These are phyloP conservation scores for Actenoides lindsayi DNA, from an alignment of 2,113 vertebrate genomes.

Conservation along the genomic window DNA sequence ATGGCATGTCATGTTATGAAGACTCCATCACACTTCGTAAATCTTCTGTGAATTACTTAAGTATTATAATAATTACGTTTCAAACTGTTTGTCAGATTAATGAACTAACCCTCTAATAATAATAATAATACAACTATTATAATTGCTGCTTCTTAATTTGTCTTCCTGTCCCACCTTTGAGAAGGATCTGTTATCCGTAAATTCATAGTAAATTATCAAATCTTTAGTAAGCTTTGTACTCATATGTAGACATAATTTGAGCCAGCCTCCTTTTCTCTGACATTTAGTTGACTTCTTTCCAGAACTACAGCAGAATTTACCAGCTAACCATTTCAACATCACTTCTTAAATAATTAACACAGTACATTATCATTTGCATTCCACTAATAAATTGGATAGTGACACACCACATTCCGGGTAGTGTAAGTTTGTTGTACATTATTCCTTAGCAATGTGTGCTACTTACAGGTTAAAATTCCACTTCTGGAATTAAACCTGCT, in stretches of 20 bases:
- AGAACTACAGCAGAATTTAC: slow-evolving; percentile 23
- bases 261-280: neutral
- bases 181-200: neutral
- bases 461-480: neutral
- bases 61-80: slow-evolving; percentile 9
- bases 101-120: neutral
- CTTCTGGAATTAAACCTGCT: neutral
- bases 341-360: slow-evolving; percentile 39
- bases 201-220: neutral
- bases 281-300: neutral
- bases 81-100: neutral
- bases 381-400: slow-evolving; percentile 36
- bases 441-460: neutral
- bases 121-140: neutral
- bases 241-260: neutral
- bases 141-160: neutral
- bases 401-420: neutral
- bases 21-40: slow-evolving; percentile 13
- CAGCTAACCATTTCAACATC: slow-evolving; percentile 29
- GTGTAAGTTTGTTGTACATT: neutral
- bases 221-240: neutral
- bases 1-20: neutral
- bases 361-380: slow-evolving; percentile 49
- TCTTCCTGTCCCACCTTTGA: neutral
- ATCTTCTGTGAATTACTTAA: slow-evolving; percentile 19